phyloP scores from a whole-genome alignment of 2,888 invertebrate genomes.

The Gastrophysa polygoni region DNA sequence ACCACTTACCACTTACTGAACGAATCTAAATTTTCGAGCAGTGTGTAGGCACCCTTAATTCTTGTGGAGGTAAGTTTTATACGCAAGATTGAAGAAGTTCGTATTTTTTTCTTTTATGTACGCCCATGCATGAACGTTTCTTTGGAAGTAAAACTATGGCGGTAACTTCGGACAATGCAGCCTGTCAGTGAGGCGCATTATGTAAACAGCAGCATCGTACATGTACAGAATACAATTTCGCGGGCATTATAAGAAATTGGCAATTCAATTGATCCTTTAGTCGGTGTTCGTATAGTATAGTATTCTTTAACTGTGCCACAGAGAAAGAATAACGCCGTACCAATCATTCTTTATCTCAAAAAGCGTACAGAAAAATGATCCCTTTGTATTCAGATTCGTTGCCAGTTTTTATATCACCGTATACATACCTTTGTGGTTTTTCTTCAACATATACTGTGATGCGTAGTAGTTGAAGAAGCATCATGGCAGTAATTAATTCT shows the following conservation, averaged over 20 bases:
- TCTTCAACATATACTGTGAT: conserved; percentile 7
- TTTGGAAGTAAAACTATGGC: conserved; percentile 28
- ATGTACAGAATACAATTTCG: conserved; percentile 51
- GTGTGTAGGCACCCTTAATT: too few relatives aligned
- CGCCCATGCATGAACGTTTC: conserved; percentile 11
- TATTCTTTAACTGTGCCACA: conserved; percentile 40
- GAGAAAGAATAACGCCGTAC: conserved; percentile 43
- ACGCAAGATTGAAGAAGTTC: too few relatives aligned
- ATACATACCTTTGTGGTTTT: conserved; percentile 25
- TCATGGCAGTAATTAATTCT: neutral
- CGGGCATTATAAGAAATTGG: conserved; percentile 52
- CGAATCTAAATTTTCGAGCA: too few relatives aligned
- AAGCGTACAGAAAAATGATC: conserved; percentile 42
- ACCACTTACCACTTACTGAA: too few relatives aligned
- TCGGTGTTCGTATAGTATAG: conserved; percentile 37
- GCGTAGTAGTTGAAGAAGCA: neutral
- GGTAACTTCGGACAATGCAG: conserved; percentile 31
- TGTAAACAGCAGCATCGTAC: conserved; percentile 51
- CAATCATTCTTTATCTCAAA: conserved; percentile 47
- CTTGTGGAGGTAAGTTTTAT: too few relatives aligned
- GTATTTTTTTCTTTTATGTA: neutral
- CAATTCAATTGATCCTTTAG: conserved; percentile 52
- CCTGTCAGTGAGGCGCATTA: conserved; percentile 48
- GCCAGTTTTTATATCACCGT: conserved; percentile 12
- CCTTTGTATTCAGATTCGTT: conserved; percentile 43